Evolutionary conservation across 2,797 vertebrate species (phyloP).

Genomic region (Pangasius macronema): DNA sequence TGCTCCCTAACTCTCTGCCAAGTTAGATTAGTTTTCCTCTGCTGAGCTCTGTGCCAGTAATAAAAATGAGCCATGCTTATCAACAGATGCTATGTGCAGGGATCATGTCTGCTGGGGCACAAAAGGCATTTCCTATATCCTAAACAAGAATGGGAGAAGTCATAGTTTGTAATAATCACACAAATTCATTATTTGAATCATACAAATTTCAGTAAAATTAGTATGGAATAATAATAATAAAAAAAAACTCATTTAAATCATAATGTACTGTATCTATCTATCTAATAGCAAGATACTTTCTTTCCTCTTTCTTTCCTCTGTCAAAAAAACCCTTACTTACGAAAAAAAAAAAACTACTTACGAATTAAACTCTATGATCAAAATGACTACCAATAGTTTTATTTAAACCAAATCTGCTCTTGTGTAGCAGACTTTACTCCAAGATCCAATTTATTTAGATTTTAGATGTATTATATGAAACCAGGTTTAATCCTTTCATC

Average conservation of each 20-base stretch:
- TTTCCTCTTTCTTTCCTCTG: background rate
- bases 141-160: constrained; percentile 26
- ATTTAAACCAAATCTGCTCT: background rate
- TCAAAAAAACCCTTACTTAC: no score
- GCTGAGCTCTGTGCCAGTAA: constrained; percentile 72
- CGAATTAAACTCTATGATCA: background rate
- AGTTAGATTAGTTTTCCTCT: constrained; percentile 79
- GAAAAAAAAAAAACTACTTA: background rate
- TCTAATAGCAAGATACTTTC: background rate
- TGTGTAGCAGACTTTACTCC: background rate
- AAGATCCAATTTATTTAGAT: background rate
- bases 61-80: constrained; percentile 81
- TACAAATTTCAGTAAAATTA: background rate
- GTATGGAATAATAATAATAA: background rate
- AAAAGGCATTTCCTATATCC: constrained; percentile 52
- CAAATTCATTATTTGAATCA: background rate
- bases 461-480: background rate
- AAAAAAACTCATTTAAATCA: background rate
- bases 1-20: constrained; percentile 76
- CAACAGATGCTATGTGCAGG: constrained; percentile 82
- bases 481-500: background rate
- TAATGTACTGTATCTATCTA: background rate
- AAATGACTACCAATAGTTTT: background rate
- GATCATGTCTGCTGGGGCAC: constrained; percentile 75
- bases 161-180: constrained; percentile 3